Evolutionary conservation across 2,797 vertebrate genomes (phyloP).

Genomic region (Lophotriccus pileatus): DNA sequence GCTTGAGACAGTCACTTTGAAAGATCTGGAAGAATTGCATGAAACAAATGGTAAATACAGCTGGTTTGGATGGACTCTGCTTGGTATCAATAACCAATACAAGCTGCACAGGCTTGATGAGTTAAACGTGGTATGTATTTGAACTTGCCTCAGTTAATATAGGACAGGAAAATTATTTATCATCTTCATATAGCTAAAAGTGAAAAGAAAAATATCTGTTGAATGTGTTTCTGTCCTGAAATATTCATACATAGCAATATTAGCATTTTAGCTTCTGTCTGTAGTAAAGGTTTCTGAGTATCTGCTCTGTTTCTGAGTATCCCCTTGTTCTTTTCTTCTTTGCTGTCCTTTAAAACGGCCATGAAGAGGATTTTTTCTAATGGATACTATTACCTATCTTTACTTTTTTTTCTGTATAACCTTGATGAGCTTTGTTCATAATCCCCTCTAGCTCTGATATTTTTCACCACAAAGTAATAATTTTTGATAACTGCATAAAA

Average conservation of each 20-base stretch:
- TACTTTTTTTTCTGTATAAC: not conserved
- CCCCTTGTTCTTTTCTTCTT: not conserved
- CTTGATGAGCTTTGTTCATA: not conserved
- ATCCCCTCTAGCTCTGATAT: not conserved
- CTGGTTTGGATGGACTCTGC: not conserved
- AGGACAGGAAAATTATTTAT: not conserved
- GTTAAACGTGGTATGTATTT: not conserved
- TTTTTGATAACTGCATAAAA: not conserved
- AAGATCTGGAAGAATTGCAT: not conserved
- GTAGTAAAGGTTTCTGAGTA: not conserved
- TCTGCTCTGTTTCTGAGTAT: not conserved
- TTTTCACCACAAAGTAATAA: not conserved
- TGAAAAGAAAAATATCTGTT: not conserved
- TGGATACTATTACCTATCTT: not conserved
- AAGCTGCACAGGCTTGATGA: not conserved
- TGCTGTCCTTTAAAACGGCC: not conserved
- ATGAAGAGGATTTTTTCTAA: accelerated
- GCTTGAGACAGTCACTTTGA: not conserved
- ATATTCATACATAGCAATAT: not conserved
- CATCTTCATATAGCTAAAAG: not conserved
- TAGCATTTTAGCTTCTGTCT: not conserved
- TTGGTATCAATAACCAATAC: not conserved
- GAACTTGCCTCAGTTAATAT: not conserved
- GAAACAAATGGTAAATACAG: not conserved
- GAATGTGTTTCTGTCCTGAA: not conserved